A percentile compares a stretch with the other conserved stretches of the same genome.
Evolutionary conservation across 2,888 invertebrate species (phyloP).

Genomic region (Abscondita cerata): DNA sequence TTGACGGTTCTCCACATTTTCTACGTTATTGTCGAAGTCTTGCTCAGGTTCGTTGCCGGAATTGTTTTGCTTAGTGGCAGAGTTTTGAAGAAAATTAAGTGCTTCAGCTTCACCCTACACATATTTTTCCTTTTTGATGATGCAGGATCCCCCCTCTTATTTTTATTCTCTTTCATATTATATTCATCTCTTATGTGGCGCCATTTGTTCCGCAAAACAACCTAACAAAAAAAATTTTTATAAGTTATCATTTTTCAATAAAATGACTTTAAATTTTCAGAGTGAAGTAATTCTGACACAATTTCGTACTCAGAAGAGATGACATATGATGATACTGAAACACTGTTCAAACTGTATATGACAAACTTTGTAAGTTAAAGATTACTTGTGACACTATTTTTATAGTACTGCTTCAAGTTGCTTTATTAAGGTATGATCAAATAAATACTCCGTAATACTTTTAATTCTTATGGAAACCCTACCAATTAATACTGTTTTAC

Average conservation of each 20-base stretch:
- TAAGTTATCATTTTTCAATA: no score
- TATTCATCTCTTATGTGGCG: conserved; percentile 1
- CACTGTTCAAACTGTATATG: no score
- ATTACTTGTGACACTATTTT: no score
- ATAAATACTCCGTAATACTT: no score
- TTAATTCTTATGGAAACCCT: no score
- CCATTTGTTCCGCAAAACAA: not conserved
- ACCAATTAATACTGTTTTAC: no score
- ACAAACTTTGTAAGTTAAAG: no score
- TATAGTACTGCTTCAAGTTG: no score
- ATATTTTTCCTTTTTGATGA: not conserved
- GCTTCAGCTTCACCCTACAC: not conserved
- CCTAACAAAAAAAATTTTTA: no score
- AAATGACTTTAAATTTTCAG: no score
- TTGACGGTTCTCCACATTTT: not conserved
- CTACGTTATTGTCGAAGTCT: not conserved
- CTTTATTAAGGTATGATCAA: no score
- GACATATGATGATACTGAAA: no score
- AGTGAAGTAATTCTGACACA: conserved; percentile 2
- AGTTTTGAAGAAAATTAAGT: not conserved
- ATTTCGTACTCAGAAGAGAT: conserved; percentile 11
- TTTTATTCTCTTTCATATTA: not conserved
- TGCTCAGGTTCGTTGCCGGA: not conserved
- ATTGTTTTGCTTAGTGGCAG: not conserved
- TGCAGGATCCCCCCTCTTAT: not conserved